Evolutionary conservation across 2,888 invertebrate genomes (phyloP), one percentile per base, ranked within the genome.

Genomic region (Chelonus formosanus): DNA sequence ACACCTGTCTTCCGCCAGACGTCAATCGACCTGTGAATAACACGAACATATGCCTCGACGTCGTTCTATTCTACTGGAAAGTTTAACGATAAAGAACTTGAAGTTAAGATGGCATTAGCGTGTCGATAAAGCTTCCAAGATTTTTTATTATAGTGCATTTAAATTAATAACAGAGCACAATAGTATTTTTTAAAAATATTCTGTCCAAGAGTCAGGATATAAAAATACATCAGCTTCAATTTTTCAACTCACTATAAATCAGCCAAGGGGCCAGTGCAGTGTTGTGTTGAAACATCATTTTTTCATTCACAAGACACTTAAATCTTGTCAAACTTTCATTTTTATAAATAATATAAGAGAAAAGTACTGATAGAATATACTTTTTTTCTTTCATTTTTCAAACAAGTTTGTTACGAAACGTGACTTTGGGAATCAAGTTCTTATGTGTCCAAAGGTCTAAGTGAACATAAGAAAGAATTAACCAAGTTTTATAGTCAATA

Each of bases 51-150:
- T 59, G 59, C 59, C 50, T 36, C 50, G 3, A 10, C n/a, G 35
- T 40, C 8, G 6, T 35, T 48, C 45, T 47, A 35, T 20, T 48
- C 50, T 7, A 52, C 31, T 61, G 61, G 61, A 61, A 61, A 61
- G 61, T 61, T 61, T 52, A 8, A 32, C 10, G 34, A 61, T 61
- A 32, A 61, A 35, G 8, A 53, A 44, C 10, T 34, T 43, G n/a
- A 31, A 34, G 43, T n/a, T 7, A 61, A 53, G 61, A 61, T 53
- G 61, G 61, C 53, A 61, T 61, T 61, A 61, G 43, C 61, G 53
- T 44, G 52, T 53, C n/a, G 53, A 53, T 61, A 61, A 20, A 20
- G 2, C 1, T 20, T 20, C 1, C 1, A 20, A 20, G 20, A 20
- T 20, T 20, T 20, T 20, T 20, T 20, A 20, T 20, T 20, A 20